Base-by-base conservation (phyloP, 2,888 invertebrate species). In the Hemistola chrysoprasaria region DNA sequence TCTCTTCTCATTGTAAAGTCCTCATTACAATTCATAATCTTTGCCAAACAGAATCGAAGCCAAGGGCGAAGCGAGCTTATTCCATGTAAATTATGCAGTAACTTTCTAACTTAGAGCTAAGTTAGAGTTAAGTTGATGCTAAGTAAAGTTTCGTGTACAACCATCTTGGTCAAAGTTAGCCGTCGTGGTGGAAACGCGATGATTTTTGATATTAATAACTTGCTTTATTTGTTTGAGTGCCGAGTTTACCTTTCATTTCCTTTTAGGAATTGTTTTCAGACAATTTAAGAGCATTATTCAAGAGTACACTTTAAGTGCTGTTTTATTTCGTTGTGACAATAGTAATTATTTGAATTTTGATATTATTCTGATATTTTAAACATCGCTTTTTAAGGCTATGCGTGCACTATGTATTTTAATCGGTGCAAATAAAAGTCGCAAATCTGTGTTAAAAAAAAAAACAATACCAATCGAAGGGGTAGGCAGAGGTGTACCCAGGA, bases 51-150 rank as follows among this genome's bases (percentile, higher is more conserved):
- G 44, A 56, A 61, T 59, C 51, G 59, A 45, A 64, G 65, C 62
- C 64, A 67, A 63, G 63, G 64, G 64, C 62, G 49, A 44, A 47
- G 43, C 37, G 53, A 59, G 59, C 57, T 61, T 59, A 59, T 56
- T 59, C 59, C 46, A 34, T 50, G 51, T 65, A 62, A 67, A 61
- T 65, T 65, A 65, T 65, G 61, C 67, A 59, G 57, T 57, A 60
- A 65, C 65, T 67, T 65, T 62, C 59, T 59, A 67, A 64, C 52
- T 62, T 48, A 43, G 48, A 57, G 56, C 54, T 60, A 54, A 58
- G 46, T 55, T 52, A 36, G 44, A 55, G 52, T 46, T 55, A 55
- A 55, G 54, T 55, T 50, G 46, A 48, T 46, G 47, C 50, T 52
- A 55, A 55, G 62, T 58, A 59, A 57, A 61, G 60, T 64, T 62